phyloP scores from a whole-genome alignment of 2,113 vertebrate genomes.

The Neotoma lepida region DNA sequence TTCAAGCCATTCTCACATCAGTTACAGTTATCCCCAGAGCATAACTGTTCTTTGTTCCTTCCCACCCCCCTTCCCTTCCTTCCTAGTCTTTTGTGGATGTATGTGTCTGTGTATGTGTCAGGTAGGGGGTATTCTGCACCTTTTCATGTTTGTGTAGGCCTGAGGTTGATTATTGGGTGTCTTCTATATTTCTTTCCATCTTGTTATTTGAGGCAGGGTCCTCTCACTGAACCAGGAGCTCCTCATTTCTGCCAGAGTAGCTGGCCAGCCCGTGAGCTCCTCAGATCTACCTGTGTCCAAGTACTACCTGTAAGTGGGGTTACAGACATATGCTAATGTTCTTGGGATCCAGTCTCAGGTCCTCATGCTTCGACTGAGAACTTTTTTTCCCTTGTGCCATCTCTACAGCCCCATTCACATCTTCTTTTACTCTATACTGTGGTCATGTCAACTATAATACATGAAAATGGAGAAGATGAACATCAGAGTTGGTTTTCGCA shows the following conservation, averaged over 20 bases:
- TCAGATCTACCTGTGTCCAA: neutral
- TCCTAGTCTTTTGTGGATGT: neutral
- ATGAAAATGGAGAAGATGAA: slow-evolving; percentile 14
- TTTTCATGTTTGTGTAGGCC: neutral
- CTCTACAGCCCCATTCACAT: neutral
- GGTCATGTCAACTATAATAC: neutral
- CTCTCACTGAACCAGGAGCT: neutral
- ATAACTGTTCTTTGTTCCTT: neutral
- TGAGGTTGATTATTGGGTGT: neutral
- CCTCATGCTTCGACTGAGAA: neutral
- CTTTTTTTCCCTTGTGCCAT: neutral
- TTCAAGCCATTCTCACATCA: neutral
- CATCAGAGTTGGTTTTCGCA: slow-evolving; percentile 34
- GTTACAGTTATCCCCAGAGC: neutral
- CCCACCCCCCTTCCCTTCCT: too few species aligned
- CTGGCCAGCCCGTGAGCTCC: neutral
- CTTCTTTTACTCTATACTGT: neutral
- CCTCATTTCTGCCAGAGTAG: neutral
- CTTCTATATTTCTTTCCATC: neutral
- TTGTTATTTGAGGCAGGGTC: neutral
- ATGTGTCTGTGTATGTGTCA: neutral
- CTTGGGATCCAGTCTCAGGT: neutral
- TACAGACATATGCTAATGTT: neutral
- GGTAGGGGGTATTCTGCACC: neutral
- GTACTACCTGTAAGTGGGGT: neutral